Conservation (phyloP, 2,113 vertebrate genomes). For the Cyanocitta stelleri region DNA sequence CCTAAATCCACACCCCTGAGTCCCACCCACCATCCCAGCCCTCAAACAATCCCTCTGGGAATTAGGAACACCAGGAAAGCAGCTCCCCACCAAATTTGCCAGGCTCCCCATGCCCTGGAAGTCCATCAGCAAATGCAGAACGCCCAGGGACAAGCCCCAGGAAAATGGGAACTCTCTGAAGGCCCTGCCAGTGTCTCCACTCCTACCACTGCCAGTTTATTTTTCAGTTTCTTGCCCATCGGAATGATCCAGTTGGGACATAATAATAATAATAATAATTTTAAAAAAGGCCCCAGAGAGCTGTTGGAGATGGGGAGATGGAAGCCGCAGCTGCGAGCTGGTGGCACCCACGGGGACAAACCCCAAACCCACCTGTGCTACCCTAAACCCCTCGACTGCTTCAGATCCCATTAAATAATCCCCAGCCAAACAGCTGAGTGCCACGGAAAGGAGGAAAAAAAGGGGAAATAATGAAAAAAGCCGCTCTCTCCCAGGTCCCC, state of each 20-base stretch:
- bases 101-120: not conserved
- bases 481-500: not conserved
- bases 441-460: not conserved
- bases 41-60: not conserved
- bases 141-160: not conserved
- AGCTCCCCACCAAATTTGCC: not conserved
- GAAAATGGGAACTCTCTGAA: not conserved
- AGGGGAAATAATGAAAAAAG: not conserved
- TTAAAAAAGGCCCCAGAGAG: not conserved
- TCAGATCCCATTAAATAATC: not conserved
- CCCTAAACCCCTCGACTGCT: not conserved
- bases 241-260: not conserved
- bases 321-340: not conserved
- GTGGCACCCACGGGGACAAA: not conserved
- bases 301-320: not conserved
- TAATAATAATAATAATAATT: not conserved
- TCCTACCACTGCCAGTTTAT: rapidly evolving
- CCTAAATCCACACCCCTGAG: not conserved
- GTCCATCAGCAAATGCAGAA: rapidly evolving
- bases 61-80: not conserved
- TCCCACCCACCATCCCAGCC: not conserved
- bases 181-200: not conserved
- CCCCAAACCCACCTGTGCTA: not conserved
- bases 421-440: not conserved
- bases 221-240: not conserved